phyloP scores from a whole-genome alignment of 2,888 invertebrate genomes.

The Morpho achilles region DNA sequence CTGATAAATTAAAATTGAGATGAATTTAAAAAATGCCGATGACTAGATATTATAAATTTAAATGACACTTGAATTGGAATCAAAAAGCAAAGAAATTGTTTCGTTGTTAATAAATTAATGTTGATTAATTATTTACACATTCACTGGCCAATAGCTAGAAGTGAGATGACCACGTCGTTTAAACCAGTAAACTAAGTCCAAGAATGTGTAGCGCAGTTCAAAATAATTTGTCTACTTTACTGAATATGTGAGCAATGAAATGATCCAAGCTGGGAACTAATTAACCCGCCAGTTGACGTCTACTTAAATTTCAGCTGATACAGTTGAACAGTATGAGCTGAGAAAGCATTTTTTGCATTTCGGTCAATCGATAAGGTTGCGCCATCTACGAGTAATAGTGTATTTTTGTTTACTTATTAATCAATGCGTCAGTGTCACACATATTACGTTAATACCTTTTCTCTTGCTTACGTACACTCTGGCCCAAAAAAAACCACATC shows the following conservation, averaged over 20 bases:
- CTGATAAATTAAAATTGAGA: too few relatives aligned
- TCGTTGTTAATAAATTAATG: not conserved
- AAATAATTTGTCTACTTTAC: slow-evolving; percentile 57
- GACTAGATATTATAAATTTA: too few relatives aligned
- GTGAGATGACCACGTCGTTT: slow-evolving; percentile 46
- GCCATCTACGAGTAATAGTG: too few relatives aligned
- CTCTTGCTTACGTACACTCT: too few relatives aligned
- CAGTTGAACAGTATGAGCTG: too few relatives aligned
- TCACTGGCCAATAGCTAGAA: slow-evolving; percentile 41
- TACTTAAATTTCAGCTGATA: slow-evolving; percentile 32
- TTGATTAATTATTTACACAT: not conserved
- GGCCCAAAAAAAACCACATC: too few relatives aligned
- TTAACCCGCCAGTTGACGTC: slow-evolving; percentile 46
- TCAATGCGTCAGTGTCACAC: too few relatives aligned
- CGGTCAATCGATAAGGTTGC: too few relatives aligned
- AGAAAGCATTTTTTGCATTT: slow-evolving; percentile 18
- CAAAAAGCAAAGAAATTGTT: not conserved
- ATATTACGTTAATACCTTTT: too few relatives aligned
- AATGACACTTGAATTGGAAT: not conserved
- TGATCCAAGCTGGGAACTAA: slow-evolving; percentile 47
- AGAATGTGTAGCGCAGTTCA: slow-evolving; percentile 52
- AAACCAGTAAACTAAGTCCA: slow-evolving; percentile 44
- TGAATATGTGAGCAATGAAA: slow-evolving; percentile 53
- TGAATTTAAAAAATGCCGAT: too few relatives aligned
- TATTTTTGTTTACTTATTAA: too few relatives aligned